Evolutionary conservation across 2,797 vertebrate genomes (phyloP).

Genomic region (Leuciscus waleckii): DNA sequence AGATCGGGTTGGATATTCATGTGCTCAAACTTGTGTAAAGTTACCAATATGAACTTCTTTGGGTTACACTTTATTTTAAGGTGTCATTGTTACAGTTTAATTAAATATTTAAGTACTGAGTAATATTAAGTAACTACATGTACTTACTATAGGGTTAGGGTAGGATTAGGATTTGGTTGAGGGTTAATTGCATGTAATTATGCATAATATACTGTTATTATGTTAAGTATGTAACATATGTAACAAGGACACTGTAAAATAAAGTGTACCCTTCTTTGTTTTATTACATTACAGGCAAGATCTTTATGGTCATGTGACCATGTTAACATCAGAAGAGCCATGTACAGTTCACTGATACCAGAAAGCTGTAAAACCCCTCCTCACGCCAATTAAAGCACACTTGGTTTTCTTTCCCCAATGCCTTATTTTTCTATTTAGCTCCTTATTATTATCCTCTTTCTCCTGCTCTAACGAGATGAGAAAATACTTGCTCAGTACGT

Average conservation of each 20-base stretch:
- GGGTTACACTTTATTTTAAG: too few species aligned
- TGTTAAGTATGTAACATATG: too few species aligned
- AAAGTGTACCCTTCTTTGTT: background rate
- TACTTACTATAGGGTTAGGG: too few species aligned
- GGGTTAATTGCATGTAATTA: too few species aligned
- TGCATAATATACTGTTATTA: too few species aligned
- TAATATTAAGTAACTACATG: too few species aligned
- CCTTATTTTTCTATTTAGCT: constrained; percentile 42
- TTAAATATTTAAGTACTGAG: too few species aligned
- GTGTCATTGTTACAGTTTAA: too few species aligned
- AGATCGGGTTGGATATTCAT: background rate
- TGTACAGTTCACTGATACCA: constrained; percentile 31
- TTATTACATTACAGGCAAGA: background rate
- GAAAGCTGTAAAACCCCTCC: constrained; percentile 1
- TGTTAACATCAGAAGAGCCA: constrained; percentile 65
- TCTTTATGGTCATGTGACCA: constrained; percentile 27
- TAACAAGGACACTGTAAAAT: too few species aligned
- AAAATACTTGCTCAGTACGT: constrained; percentile 40
- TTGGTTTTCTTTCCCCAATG: constrained; percentile 26
- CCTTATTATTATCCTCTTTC: constrained; percentile 45
- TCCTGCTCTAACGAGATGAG: constrained; percentile 36
- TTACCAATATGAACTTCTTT: background rate
- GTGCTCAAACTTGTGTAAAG: background rate
- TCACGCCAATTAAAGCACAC: constrained; percentile 40
- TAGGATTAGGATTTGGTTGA: too few species aligned